phyloP scores from a whole-genome alignment of 2,888 invertebrate genomes.

The Brenthis hecate region DNA sequence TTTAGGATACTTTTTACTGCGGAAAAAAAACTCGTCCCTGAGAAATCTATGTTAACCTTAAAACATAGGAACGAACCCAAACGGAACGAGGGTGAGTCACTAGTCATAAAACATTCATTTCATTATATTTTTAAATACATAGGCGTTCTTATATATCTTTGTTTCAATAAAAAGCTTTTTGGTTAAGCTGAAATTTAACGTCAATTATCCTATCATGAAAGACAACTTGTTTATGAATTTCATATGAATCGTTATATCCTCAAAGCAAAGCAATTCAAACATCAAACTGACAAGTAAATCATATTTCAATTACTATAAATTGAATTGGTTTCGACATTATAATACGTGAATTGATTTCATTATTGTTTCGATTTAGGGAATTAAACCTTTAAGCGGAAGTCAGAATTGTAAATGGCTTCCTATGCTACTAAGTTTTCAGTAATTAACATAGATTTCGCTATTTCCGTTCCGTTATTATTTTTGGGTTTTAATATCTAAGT shows the following conservation, averaged over 20 bases:
- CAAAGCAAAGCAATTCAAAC: conserved; percentile 1
- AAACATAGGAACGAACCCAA: too few relatives aligned
- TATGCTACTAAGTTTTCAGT: not conserved
- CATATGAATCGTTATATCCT: not conserved
- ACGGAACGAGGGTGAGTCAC: too few relatives aligned
- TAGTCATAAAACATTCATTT: too few relatives aligned
- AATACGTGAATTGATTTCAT: not conserved
- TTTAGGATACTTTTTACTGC: too few relatives aligned
- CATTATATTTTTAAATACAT: too few relatives aligned
- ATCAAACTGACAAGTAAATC: conserved; percentile 29
- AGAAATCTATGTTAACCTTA: too few relatives aligned
- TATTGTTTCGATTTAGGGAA: conserved; percentile 1
- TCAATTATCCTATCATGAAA: not conserved
- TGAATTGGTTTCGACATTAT: conserved; percentile 24
- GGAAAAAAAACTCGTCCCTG: too few relatives aligned
- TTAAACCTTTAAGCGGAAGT: conserved; percentile 4
- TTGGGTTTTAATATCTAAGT: too few relatives aligned
- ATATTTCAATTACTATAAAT: conserved; percentile 23
- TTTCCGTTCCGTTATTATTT: too few relatives aligned
- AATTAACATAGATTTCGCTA: too few relatives aligned
- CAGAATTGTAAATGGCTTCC: not conserved
- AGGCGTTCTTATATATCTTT: too few relatives aligned
- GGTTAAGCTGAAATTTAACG: not conserved
- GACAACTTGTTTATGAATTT: not conserved
- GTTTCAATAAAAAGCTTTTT: not conserved